Conservation (phyloP, 2,888 invertebrate genomes). For the Epirrhoe tristata region DNA sequence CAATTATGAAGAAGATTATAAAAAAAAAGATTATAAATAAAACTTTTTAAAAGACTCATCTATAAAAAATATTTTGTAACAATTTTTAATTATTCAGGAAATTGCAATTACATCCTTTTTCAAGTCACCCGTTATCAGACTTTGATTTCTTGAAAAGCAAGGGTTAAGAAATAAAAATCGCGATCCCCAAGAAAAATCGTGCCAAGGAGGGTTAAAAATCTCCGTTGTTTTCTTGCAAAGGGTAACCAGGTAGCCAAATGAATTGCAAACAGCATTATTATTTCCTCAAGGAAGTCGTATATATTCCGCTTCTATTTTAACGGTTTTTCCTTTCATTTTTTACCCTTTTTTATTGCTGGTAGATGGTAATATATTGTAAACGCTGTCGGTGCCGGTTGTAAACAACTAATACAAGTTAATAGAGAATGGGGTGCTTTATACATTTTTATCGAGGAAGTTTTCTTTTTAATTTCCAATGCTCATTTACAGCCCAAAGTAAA, state of each 20-base stretch:
- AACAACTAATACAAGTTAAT: constrained; percentile 84
- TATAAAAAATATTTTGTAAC: too few species aligned
- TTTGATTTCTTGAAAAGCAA: constrained; percentile 77
- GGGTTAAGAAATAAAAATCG: constrained; percentile 77
- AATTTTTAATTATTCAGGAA: too few species aligned
- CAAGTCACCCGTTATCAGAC: constrained; percentile 62
- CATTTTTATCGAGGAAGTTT: constrained; percentile 38
- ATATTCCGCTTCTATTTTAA: constrained; percentile 85
- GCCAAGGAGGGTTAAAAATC: constrained; percentile 70
- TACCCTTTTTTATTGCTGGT: constrained; percentile 84
- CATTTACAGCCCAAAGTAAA: not conserved
- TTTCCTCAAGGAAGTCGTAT: constrained; percentile 86
- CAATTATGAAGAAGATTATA: too few species aligned
- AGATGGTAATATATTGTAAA: constrained; percentile 84
- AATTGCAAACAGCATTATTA: constrained; percentile 87
- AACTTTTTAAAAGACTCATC: too few species aligned
- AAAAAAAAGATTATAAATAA: too few species aligned
- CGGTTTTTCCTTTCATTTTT: constrained; percentile 81
- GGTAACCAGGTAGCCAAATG: constrained; percentile 85
- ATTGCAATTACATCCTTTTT: constrained; percentile 55
- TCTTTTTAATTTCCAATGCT: constrained; percentile 42
- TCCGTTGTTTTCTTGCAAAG: constrained; percentile 77
- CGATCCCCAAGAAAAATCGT: constrained; percentile 75
- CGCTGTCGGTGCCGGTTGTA: constrained; percentile 78
- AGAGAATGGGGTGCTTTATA: constrained; percentile 57